Evolutionary conservation across 2,113 vertebrate species (phyloP).

Genomic region (Carlito syrichta): DNA sequence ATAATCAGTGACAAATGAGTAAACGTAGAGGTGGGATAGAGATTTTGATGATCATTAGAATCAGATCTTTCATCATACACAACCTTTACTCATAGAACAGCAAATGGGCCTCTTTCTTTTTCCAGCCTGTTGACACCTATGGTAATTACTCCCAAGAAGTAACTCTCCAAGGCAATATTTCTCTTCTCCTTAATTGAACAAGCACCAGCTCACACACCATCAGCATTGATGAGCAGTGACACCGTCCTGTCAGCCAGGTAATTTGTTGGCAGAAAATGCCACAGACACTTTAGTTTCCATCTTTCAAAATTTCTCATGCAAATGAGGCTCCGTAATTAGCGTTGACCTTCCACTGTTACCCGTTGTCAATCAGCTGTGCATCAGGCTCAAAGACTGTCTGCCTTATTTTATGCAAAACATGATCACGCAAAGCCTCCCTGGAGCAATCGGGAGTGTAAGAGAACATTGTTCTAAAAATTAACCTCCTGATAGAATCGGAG

Average conservation of each 20-base stretch:
- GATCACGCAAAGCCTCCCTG: not conserved
- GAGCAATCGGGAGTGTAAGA: not conserved
- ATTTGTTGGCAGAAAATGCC: conserved; percentile 78
- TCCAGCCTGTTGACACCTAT: conserved; percentile 61
- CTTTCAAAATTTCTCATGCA: conserved; percentile 78
- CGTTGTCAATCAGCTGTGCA: conserved; percentile 62
- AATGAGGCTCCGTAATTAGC: conserved; percentile 77
- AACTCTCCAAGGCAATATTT: conserved; percentile 70
- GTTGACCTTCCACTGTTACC: conserved; percentile 74
- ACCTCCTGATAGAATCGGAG: not conserved
- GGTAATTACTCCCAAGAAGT: conserved; percentile 75
- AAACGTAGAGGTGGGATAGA: conserved; percentile 28
- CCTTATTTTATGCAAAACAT: not conserved
- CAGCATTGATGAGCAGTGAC: conserved; percentile 70
- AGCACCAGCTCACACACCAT: conserved; percentile 41
- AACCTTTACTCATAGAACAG: conserved; percentile 18
- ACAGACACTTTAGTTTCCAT: conserved; percentile 68
- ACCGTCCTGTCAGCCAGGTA: conserved; percentile 72
- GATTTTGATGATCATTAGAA: conserved; percentile 48
- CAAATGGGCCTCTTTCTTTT: conserved; percentile 52
- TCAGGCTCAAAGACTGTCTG: not conserved
- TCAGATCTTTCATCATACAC: conserved; percentile 51
- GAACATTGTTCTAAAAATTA: not conserved
- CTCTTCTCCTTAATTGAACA: conserved; percentile 69
- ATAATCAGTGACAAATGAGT: conserved; percentile 4